These are phyloP conservation scores for Drosophila stalkeri DNA, from an alignment of 2,888 invertebrate genomes.

Conservation along the genomic window DNA sequence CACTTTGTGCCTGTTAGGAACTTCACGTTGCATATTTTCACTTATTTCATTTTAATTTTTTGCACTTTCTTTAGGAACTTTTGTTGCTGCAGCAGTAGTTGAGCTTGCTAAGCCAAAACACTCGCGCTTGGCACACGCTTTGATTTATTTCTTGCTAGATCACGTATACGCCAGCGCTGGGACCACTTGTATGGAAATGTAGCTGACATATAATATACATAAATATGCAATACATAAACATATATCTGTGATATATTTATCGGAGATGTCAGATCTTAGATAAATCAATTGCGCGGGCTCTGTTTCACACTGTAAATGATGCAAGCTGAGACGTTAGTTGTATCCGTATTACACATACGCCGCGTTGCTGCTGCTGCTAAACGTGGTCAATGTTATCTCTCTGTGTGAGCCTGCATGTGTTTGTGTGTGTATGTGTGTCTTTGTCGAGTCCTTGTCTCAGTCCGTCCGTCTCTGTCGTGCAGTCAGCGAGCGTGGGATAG, in stretches of 20 bases:
- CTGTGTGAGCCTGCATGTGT: conserved; percentile 14
- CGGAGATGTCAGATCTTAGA: conserved; percentile 1
- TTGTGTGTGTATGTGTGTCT: conserved; percentile 1
- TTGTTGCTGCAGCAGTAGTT: conserved; percentile 37
- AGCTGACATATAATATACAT: conserved; percentile 3
- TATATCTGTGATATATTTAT: not conserved
- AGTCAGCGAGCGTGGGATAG: conserved; percentile 74
- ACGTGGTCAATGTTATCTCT: conserved; percentile 23
- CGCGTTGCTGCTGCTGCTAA: conserved; percentile 25
- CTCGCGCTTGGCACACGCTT: conserved; percentile 14
- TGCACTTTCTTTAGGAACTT: conserved; percentile 71
- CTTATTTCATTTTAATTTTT: conserved; percentile 23
- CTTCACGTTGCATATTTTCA: conserved; percentile 52
- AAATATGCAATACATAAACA: conserved; percentile 8
- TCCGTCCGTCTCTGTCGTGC: conserved; percentile 70
- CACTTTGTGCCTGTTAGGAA: conserved; percentile 61
- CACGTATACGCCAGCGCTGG: conserved; percentile 44
- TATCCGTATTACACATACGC: conserved; percentile 48
- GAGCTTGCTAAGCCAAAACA: not conserved
- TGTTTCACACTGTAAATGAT: not conserved
- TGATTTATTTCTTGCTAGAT: conserved; percentile 24
- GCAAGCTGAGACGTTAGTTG: conserved; percentile 20
- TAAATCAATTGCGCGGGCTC: conserved; percentile 6
- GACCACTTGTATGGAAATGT: not conserved
- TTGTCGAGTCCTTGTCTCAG: conserved; percentile 51